Percentiles rank a stretch among this genome's conserved stretches.
phyloP scores from a whole-genome alignment of 2,888 invertebrate species.

The Cheilosia impressa region DNA sequence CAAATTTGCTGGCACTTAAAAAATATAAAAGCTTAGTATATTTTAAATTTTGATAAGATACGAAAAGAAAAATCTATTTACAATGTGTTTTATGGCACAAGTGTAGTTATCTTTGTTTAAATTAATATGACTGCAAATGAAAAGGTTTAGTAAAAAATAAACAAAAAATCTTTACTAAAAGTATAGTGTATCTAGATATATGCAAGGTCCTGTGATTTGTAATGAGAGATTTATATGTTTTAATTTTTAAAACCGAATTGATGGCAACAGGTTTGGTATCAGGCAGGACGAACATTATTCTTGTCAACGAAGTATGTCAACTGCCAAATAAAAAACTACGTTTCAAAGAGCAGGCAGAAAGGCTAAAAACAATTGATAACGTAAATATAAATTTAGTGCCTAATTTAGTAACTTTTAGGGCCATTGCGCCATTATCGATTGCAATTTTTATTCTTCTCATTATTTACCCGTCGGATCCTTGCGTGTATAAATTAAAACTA shows the following conservation, averaged over 20 bases:
- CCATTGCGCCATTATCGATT: too few relatives aligned
- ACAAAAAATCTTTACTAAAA: neutral
- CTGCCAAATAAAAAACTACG: too few relatives aligned
- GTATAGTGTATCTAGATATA: neutral
- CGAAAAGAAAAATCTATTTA: constrained; percentile 20
- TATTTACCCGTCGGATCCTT: constrained; percentile 32
- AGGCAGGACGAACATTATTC: too few relatives aligned
- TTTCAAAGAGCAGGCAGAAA: too few relatives aligned
- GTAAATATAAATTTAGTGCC: too few relatives aligned
- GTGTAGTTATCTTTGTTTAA: constrained; percentile 34
- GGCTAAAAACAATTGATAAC: too few relatives aligned
- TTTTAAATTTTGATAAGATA: neutral
- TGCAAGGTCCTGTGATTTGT: constrained; percentile 13
- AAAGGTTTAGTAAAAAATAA: constrained; percentile 3
- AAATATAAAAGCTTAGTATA: constrained; percentile 26
- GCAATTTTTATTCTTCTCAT: neutral
- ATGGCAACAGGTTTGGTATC: too few relatives aligned
- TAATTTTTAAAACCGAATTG: neutral
- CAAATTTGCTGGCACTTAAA: constrained; percentile 35
- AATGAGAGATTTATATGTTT: neutral
- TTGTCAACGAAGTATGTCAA: too few relatives aligned
- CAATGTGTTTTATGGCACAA: constrained; percentile 11
- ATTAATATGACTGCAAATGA: constrained; percentile 22
- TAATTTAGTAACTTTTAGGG: too few relatives aligned
- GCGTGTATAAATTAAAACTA: constrained; percentile 64